These are phyloP conservation scores for Conus ventricosus DNA, from an alignment of 1,140 invertebrate species.

Conservation along the genomic window DNA sequence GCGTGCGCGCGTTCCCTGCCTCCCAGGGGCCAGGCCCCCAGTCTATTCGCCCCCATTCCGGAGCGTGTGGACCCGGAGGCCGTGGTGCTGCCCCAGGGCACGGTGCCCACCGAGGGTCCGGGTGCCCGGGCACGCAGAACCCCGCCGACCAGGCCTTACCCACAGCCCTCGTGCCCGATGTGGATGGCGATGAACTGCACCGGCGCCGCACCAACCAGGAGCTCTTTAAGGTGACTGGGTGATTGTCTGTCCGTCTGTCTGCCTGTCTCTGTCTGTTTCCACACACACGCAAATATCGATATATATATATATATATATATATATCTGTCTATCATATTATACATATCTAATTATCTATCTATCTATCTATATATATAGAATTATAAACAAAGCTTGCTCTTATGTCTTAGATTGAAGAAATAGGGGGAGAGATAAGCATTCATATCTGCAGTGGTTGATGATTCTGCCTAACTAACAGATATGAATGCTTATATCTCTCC, in stretches of 20 bases:
- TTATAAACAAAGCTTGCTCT: too few species aligned
- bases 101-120: slow-evolving; percentile 17
- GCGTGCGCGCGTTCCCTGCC: not conserved
- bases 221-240: slow-evolving; percentile 55
- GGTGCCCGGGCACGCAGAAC: not conserved
- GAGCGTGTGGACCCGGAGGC: slow-evolving; percentile 40
- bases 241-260: not conserved
- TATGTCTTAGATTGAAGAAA: too few species aligned
- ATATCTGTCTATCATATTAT: too few species aligned
- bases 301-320: too few species aligned
- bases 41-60: slow-evolving; percentile 55
- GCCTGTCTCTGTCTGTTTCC: too few species aligned
- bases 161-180: slow-evolving; percentile 38
- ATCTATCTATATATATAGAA: too few species aligned
- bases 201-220: slow-evolving; percentile 56
- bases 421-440: too few species aligned
- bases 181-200: slow-evolving; percentile 46
- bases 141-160: not conserved
- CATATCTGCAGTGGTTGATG: too few species aligned
- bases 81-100: slow-evolving; percentile 18
- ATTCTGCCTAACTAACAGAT: too few species aligned
- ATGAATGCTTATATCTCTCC: too few species aligned
- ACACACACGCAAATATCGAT: too few species aligned
- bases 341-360: too few species aligned
- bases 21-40: slow-evolving; percentile 65